Conservation (phyloP, 2,113 vertebrate species). For the Sceloporus tristichus region DNA sequence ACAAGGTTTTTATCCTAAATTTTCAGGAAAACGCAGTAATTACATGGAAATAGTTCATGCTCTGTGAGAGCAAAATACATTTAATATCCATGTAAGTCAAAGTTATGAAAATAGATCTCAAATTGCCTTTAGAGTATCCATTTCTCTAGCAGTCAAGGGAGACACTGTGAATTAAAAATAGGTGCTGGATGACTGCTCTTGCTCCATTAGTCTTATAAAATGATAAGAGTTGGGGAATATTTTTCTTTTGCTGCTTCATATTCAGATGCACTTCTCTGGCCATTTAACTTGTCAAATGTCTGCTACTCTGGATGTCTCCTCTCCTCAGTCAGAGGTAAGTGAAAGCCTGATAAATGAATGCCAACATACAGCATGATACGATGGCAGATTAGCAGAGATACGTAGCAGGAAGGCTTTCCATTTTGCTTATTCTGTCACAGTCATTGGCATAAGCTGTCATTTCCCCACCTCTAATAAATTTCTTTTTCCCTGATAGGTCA, state of each 20-base stretch:
- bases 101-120: constrained; percentile 66
- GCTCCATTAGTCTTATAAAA: constrained; percentile 55
- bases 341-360: constrained; percentile 46
- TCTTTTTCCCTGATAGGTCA: constrained; percentile 5
- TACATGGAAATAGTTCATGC: constrained; percentile 63
- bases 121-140: constrained; percentile 59
- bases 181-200: constrained; percentile 48
- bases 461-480: not conserved
- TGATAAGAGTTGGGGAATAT: constrained; percentile 57
- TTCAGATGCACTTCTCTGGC: constrained; percentile 50
- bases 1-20: constrained; percentile 30
- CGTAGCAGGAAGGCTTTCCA: constrained; percentile 29
- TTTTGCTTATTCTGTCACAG: constrained; percentile 31
- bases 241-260: constrained; percentile 54
- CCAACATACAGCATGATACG: not conserved
- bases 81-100: constrained; percentile 63
- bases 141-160: constrained; percentile 62
- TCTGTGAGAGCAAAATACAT: constrained; percentile 60
- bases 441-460: constrained; percentile 24
- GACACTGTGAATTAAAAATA: constrained; percentile 57
- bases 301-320: constrained; percentile 14
- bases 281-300: constrained; percentile 45
- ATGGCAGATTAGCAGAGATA: constrained; percentile 39
- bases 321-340: constrained; percentile 18
- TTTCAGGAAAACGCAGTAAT: constrained; percentile 48